Percentiles rank a stretch among this genome's conserved stretches.
Evolutionary conservation across 2,888 invertebrate genomes (phyloP).

Genomic region (Nebria brevicollis): DNA sequence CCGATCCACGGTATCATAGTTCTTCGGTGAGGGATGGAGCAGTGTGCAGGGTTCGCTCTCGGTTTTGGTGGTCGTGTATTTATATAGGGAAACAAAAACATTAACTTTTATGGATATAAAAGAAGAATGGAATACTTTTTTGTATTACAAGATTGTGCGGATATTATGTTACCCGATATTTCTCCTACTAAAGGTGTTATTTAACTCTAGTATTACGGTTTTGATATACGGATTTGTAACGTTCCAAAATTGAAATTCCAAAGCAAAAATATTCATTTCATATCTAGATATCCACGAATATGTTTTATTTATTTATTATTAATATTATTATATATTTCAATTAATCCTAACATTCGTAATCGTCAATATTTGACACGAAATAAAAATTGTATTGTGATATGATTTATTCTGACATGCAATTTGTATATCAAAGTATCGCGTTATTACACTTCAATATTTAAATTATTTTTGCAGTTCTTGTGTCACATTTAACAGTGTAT

Average conservation of each 20-base stretch:
- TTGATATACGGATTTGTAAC: neutral
- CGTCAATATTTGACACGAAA: neutral
- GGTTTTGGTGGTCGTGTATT: neutral
- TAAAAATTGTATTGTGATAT: neutral
- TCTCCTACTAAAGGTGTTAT: slow-evolving; percentile 6
- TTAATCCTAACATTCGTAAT: neutral
- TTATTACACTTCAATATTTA: neutral
- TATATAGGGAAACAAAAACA: slow-evolving; percentile 38
- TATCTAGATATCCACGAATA: too few species aligned
- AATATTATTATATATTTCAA: neutral
- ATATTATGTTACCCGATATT: slow-evolving; percentile 4
- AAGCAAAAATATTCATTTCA: neutral
- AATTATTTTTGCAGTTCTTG: neutral
- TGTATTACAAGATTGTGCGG: slow-evolving; percentile 17
- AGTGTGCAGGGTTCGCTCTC: neutral
- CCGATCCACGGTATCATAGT: neutral
- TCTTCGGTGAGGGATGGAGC: neutral
- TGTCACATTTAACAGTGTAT: neutral
- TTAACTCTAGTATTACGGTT: neutral
- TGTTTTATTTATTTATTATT: too few species aligned
- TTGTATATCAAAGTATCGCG: neutral
- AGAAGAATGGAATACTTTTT: slow-evolving; percentile 35
- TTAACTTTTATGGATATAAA: slow-evolving; percentile 39
- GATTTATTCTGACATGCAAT: neutral
- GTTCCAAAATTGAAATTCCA: neutral